Evolutionary conservation across 1,140 invertebrate genomes (phyloP), one percentile per base, ranked within the genome.

Genomic region (Drosophila kikkawai): DNA sequence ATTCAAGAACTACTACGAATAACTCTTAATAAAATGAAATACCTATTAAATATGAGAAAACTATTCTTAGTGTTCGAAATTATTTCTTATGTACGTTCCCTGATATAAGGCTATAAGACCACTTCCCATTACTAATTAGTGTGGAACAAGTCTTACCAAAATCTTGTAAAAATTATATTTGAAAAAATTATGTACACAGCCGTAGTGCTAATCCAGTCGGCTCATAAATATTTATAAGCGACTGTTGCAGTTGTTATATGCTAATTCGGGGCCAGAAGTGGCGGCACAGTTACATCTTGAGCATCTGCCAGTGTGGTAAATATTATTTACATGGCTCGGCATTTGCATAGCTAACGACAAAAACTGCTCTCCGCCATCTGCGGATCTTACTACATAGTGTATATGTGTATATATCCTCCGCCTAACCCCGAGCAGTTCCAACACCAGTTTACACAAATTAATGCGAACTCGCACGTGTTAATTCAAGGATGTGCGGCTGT

Each of bases 311-410:
- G 70, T 88, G 84, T 77, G 84, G 84, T 88, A 88, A 88, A 84
- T 88, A 81, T 71, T 88, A 88, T 90, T 88, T 88, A 87, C 83
- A 87, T 88, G 81, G 56, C 77, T 74, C 63, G 50, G 56, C 77
- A 88, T 88, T 88, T 88, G 84, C 84, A 88, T 88, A 88, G 66
- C 85, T 90, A 88, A 88, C 84, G 80, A 88, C 84, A 88, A 84
- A 88, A 88, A 88, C 84, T 81, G 63, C 67, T 68, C 50, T 59
- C 32, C 26, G 17, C 17, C 50, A 50, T 19, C 36, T 48, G 34
- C 15, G 13, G 26, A 70, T 58, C 50, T 37, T 15, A 8, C 39
- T 50, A 26, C 26, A 51, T 32, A 36, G 51, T 7, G 13, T 8
- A 7, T 17, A 29, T 9, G 2, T 37, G 19, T 5, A 44, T 39